phyloP scores from a whole-genome alignment of 1,140 invertebrate species.

The Artemia franciscana region DNA sequence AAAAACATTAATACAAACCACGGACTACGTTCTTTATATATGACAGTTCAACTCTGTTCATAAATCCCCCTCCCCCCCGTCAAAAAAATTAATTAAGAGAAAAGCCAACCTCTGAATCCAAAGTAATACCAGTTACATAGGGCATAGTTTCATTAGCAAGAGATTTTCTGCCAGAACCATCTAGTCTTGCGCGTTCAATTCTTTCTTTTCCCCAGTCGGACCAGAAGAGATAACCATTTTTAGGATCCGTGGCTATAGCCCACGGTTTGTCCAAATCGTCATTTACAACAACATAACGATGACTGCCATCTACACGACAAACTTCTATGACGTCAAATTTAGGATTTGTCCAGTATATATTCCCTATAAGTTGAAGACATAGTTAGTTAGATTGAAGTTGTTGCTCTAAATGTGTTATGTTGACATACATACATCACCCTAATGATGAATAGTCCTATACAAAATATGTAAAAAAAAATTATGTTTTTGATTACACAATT shows the following conservation, averaged over 20 bases:
- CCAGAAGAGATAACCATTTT: constrained; percentile 35
- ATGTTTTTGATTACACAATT: background rate
- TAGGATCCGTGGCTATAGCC: constrained; percentile 35
- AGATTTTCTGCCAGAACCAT: constrained; percentile 29
- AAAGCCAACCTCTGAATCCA: constrained; percentile 26
- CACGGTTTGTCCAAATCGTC: constrained; percentile 24
- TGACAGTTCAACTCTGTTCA: too few species aligned
- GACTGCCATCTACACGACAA: constrained; percentile 23
- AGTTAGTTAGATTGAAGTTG: constrained; percentile 1
- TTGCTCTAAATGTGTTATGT: background rate
- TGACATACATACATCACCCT: background rate
- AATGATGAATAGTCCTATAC: constrained; percentile 15
- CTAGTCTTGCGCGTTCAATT: constrained; percentile 29
- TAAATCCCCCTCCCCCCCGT: too few species aligned
- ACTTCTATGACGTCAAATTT: constrained; percentile 31
- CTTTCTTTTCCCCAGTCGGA: constrained; percentile 26
- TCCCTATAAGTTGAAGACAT: constrained; percentile 16
- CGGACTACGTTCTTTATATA: too few species aligned
- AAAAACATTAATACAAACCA: too few species aligned
- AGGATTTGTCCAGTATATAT: constrained; percentile 37
- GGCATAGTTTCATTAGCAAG: constrained; percentile 25
- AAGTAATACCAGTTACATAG: constrained; percentile 30
- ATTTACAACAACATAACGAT: constrained; percentile 24
- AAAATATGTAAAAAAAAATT: constrained; percentile 7
- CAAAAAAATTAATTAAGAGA: too few species aligned